Base-by-base conservation (phyloP, 1,140 invertebrate genomes). In the Fopius arisanus region DNA sequence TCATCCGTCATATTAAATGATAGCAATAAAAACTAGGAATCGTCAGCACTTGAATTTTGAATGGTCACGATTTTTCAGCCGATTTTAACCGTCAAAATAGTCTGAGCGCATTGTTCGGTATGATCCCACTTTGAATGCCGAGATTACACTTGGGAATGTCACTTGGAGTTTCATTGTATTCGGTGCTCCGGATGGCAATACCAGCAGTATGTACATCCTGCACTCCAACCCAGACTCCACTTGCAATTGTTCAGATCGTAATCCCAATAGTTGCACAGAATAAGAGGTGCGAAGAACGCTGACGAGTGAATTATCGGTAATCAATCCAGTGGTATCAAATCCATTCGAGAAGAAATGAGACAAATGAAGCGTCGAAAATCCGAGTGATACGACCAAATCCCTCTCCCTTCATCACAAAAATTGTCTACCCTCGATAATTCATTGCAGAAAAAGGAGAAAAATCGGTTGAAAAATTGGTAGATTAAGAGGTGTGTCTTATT, bases 71-170 rank as follows among this genome's bases (percentile, higher is more conserved):
- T 19, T 26, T 62, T 62, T 63, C 63, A 54, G 62, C 21, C 29
- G 21, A 37, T 63, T 70, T 63, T 40, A 70, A 70, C 62, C 37
- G 51, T 63, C n/a, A 37, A 70, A 70, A 70, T 70, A 63, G 51
- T 70, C 69, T 63, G 69, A 26, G n/a, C 33, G 69, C 48, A 70
- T 70, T 70, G 69, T 70, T 70, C 69, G 28, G 31, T 37, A 59
- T 63, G 69, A 63, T 70, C 51, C 31, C 51, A 70, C 69, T 63
- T 62, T 63, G 23, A 63, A 70, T 59, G 51, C 54, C 33, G 48
- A 70, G 69, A 70, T 70, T 70, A 70, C 29, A 70, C 69, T 70
- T 28, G 51, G 40, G 29, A 62, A 70, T 70, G 51, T 70, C 69
- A 70, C 51, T 70, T 62, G 69, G 33, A 62, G 19, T 62, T 23